These are phyloP conservation scores for Selenia dentaria DNA, from an alignment of 2,888 invertebrate genomes.

Conservation along the genomic window DNA sequence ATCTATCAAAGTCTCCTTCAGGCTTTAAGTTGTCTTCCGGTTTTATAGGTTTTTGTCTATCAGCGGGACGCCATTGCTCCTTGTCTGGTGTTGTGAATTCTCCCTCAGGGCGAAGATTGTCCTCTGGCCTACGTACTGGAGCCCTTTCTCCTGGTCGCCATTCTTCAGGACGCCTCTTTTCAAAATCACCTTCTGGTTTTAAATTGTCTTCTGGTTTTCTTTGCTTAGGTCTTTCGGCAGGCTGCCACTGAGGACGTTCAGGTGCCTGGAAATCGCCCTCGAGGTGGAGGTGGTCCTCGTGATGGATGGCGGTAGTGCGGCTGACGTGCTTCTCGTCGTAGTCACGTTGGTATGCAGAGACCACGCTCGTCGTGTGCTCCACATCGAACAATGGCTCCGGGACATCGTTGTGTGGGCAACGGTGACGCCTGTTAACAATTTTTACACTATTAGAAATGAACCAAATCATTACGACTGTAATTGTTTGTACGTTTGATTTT, in stretches of 20 bases:
- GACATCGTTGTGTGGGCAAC: conserved; percentile 90
- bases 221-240: conserved; percentile 84
- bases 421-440: conserved; percentile 87
- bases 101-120: conserved; percentile 76
- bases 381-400: conserved; percentile 85
- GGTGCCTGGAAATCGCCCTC: conserved; percentile 88
- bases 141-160: conserved; percentile 81
- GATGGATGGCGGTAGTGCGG: conserved; percentile 83
- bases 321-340: conserved; percentile 87
- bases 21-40: conserved; percentile 81
- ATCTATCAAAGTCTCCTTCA: conserved; percentile 79
- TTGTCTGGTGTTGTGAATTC: conserved; percentile 55
- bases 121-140: conserved; percentile 76
- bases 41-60: conserved; percentile 57
- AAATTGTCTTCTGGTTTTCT: conserved; percentile 82
- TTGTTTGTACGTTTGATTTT: conserved; percentile 2
- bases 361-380: conserved; percentile 81
- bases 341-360: conserved; percentile 87
- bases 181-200: conserved; percentile 83
- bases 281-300: conserved; percentile 89
- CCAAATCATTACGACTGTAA: conserved; percentile 7
- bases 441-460: conserved; percentile 44
- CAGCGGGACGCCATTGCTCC: conserved; percentile 62
- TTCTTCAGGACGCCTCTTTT: conserved; percentile 61
- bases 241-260: conserved; percentile 75